phyloP scores from a whole-genome alignment of 2,113 vertebrate species.

The Silurus glanis region DNA sequence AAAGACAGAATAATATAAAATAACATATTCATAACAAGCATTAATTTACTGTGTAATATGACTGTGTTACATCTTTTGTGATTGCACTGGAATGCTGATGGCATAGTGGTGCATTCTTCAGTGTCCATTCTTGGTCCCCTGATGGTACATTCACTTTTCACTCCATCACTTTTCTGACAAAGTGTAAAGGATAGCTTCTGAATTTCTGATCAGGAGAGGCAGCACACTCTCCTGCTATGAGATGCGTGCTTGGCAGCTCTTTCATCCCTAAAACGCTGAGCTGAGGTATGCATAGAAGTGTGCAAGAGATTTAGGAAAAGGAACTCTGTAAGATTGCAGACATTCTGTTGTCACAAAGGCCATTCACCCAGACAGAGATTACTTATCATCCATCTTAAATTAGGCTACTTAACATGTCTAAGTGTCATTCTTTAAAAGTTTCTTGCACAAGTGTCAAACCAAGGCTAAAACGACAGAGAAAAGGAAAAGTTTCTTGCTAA shows the following conservation, averaged over 20 bases:
- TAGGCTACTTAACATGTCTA: constrained; percentile 38
- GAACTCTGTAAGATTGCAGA: constrained; percentile 33
- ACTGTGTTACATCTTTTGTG: constrained; percentile 34
- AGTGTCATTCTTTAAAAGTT: constrained; percentile 14
- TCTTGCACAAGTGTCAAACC: neutral
- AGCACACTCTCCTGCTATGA: constrained; percentile 44
- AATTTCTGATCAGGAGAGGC: constrained; percentile 55
- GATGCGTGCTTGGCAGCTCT: constrained; percentile 50
- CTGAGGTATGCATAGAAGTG: constrained; percentile 46
- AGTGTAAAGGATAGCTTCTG: constrained; percentile 53
- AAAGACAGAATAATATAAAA: neutral
- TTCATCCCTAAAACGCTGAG: constrained; percentile 50
- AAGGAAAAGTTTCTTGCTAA: neutral
- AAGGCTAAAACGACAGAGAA: neutral
- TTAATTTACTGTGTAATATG: constrained; percentile 19
- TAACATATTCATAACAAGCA: neutral
- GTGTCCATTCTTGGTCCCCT: constrained; percentile 44
- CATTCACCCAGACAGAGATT: constrained; percentile 32
- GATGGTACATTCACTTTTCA: constrained; percentile 53
- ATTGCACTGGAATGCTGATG: constrained; percentile 37
- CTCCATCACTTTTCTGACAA: constrained; percentile 50
- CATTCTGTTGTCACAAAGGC: constrained; percentile 41
- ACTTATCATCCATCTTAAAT: constrained; percentile 45
- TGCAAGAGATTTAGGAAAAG: constrained; percentile 41
- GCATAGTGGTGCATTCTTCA: constrained; percentile 18